These are phyloP conservation scores for Molanna angustata DNA, from an alignment of 2,888 invertebrate species.

Conservation along the genomic window DNA sequence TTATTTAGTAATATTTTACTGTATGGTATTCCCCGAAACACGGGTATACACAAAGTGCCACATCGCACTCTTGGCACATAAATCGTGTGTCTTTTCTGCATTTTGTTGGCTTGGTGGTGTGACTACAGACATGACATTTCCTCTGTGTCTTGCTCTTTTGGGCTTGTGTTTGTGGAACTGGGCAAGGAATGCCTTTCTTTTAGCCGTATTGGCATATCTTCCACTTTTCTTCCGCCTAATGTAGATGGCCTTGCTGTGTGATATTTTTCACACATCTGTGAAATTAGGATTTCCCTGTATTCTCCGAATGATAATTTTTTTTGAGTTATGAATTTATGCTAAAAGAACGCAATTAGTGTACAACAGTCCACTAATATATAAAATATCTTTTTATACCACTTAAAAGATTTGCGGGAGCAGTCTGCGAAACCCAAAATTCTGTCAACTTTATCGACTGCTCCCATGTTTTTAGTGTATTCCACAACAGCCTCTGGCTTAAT, in stretches of 20 bases:
- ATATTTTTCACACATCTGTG: conserved; percentile 5
- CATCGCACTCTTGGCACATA: conserved; percentile 23
- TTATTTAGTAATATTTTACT: no score
- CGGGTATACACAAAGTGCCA: conserved; percentile 13
- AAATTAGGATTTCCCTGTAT: neutral
- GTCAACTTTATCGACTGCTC: conserved; percentile 13
- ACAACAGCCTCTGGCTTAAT: conserved; percentile 6
- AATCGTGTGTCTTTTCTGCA: conserved; percentile 17
- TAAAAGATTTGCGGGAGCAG: conserved; percentile 10
- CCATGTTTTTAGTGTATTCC: conserved; percentile 10
- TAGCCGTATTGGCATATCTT: conserved; percentile 7
- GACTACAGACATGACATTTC: conserved; percentile 20
- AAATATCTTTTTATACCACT: conserved; percentile 16
- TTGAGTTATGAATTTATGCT: neutral
- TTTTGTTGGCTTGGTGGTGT: conserved; percentile 13
- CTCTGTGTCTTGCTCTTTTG: conserved; percentile 16
- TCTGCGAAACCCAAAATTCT: conserved; percentile 9
- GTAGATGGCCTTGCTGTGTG: conserved; percentile 4
- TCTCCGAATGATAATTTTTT: conserved; percentile 4
- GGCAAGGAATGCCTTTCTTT: conserved; percentile 17
- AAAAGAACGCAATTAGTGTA: conserved; percentile 3
- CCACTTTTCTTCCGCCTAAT: conserved; percentile 3
- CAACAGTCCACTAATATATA: conserved; percentile 4
- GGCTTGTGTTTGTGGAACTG: conserved; percentile 20
- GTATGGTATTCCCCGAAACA: no score